A percentile compares a stretch with the other conserved stretches of the same genome.
Conservation (phyloP, 2,113 vertebrate genomes). For the Hemiprocne comata region DNA sequence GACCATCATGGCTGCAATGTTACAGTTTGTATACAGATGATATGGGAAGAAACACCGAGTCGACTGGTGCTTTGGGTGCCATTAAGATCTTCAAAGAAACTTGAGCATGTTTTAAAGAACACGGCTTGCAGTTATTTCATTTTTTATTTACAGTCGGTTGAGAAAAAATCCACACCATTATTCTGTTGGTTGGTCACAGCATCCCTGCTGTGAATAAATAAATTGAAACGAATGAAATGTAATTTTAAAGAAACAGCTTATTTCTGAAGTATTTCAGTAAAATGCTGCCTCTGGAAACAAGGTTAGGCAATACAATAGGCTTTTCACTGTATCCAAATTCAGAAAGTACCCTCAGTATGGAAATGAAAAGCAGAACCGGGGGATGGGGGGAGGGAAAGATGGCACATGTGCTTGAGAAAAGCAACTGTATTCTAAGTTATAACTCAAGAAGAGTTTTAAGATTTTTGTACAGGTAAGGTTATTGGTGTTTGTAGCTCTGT, state of each 20-base stretch:
- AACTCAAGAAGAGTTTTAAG: not conserved
- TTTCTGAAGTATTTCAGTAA: not conserved
- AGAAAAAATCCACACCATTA: not conserved
- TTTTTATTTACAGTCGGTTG: not conserved
- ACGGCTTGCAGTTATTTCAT: not conserved
- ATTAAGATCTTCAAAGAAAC: not conserved
- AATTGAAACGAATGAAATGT: not conserved
- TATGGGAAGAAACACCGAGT: not conserved
- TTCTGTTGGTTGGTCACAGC: not conserved
- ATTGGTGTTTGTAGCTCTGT: not conserved
- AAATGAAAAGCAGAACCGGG: not conserved
- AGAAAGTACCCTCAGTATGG: accelerated
- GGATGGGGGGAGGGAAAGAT: not conserved
- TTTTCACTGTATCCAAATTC: not conserved
- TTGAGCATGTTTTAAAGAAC: not conserved
- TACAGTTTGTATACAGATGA: accelerated
- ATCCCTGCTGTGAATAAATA: not conserved
- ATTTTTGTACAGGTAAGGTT: not conserved
- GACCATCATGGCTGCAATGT: not conserved
- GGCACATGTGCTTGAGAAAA: accelerated
- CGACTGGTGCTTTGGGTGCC: not conserved
- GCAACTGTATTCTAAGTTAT: not conserved
- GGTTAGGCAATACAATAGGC: not conserved
- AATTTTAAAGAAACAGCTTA: not conserved
- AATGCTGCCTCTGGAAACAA: not conserved